Conservation (phyloP, 1,140 invertebrate species). For the Phocides pigmalion region DNA sequence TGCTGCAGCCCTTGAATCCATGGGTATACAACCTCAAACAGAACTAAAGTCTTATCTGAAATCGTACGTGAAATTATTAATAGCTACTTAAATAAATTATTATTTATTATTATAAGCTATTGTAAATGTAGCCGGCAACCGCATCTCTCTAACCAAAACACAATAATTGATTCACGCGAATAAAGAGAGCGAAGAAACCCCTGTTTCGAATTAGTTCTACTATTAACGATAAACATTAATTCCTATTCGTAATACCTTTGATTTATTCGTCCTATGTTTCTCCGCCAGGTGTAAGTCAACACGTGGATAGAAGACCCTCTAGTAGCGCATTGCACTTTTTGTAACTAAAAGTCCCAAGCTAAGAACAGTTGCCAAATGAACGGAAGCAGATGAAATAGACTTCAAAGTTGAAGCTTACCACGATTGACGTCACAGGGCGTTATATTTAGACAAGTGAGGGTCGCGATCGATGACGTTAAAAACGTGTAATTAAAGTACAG, state of each 20-base stretch:
- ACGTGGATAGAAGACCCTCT: slow-evolving; percentile 11
- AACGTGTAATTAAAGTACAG: not conserved
- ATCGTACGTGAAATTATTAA: too few species aligned
- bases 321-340: slow-evolving; percentile 30
- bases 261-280: not conserved
- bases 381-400: slow-evolving; percentile 30
- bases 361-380: slow-evolving; percentile 26
- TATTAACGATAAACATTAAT: too few species aligned
- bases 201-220: too few species aligned
- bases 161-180: too few species aligned
- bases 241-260: not conserved
- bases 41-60: too few species aligned
- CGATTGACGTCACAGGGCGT: slow-evolving; percentile 20
- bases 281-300: not conserved
- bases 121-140: too few species aligned
- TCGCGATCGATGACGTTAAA: slow-evolving; percentile 24
- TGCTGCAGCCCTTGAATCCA: too few species aligned
- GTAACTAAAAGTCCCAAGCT: slow-evolving; percentile 19
- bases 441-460: slow-evolving; percentile 26
- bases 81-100: too few species aligned
- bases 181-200: too few species aligned
- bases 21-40: too few species aligned
- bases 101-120: too few species aligned
- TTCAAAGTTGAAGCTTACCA: slow-evolving; percentile 15
- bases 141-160: too few species aligned